Evolutionary conservation across 2,797 vertebrate genomes (phyloP), one percentile per base, ranked within the genome.

Genomic region (Acanthurus leucopareius): DNA sequence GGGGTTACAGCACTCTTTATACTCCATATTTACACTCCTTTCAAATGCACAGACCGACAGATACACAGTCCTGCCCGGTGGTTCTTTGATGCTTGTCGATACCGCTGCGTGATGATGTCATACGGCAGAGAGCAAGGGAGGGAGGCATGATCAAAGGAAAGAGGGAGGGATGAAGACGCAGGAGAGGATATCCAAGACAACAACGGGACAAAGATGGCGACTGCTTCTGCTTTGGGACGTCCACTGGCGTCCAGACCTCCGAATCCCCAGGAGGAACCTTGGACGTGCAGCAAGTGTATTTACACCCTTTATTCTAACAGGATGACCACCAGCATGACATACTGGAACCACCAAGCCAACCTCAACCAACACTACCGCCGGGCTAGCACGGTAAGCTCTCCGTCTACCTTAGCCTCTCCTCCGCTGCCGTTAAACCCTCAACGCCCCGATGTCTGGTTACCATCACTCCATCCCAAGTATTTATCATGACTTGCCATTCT

Each of bases 201-300:
- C 92, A 91, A 91, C 93, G 90, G 91, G 91, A 93, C 93, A 95
- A 95, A 95, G 93, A 95, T 95, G 95, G 94, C 94, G 90, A 90
- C 89, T 57, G 84, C 79, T 81, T 75, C 82, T 88, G 77, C 84
- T 69, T 65, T 63, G 92, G 89, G 93, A 93, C 90, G 90, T 92
- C 92, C 83, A 85, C 89, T 71, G 80, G 86, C 54, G 82, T 90
- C 86, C 82, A 72, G 69, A 82, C 83, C 83, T 70, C 65, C 72
- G 81, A 13, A 57, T 86, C 84, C n/a, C 66, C 82, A 11, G 61
- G 62, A 85, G 60, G 80, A 69, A 63, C 76, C 69, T 53, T 5
- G 87, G 72, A 58, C 25, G 25, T 4, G 71, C 57, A 3, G 70
- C 81, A 35, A 32, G 80, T n/a, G 83, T 1, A 35, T 63, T 68